Percentiles rank a stretch among this genome's conserved stretches.
Conservation (phyloP, 1,140 invertebrate genomes). For the Eriosoma lanigerum region DNA sequence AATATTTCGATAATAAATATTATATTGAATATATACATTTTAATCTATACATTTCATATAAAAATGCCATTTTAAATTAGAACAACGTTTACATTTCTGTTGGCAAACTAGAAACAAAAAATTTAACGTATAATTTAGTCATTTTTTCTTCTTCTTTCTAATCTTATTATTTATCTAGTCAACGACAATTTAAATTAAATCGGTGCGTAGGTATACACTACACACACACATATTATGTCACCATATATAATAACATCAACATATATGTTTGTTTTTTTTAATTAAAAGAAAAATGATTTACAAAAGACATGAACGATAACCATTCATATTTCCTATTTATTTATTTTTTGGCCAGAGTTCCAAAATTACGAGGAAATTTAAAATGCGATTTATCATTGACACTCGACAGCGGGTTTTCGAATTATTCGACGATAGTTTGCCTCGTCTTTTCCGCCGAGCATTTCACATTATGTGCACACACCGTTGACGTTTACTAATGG, state of each 20-base stretch:
- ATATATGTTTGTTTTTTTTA: constrained; percentile 39
- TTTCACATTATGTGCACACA: constrained; percentile 9
- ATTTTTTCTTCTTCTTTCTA: background rate
- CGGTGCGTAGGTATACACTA: constrained; percentile 1
- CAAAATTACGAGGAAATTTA: constrained; percentile 7
- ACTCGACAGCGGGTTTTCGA: constrained; percentile 32
- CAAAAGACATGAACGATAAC: constrained; percentile 22
- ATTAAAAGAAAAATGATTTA: constrained; percentile 50
- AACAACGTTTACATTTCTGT: no score
- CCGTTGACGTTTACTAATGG: constrained; percentile 49
- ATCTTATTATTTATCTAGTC: background rate
- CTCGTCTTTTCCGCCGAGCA: background rate
- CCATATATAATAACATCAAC: background rate
- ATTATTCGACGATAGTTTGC: constrained; percentile 19
- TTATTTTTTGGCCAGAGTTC: constrained; percentile 24
- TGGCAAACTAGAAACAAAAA: background rate
- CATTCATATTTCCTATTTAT: background rate
- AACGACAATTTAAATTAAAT: constrained; percentile 11
- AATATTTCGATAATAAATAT: no score
- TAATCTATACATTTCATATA: no score
- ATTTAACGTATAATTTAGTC: constrained; percentile 10
- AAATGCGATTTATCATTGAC: constrained; percentile 40
- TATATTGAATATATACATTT: no score
- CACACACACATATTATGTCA: background rate
- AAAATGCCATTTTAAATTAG: no score